Conservation (phyloP, 2,888 invertebrate genomes). For the Glaucopsyche alexis region DNA sequence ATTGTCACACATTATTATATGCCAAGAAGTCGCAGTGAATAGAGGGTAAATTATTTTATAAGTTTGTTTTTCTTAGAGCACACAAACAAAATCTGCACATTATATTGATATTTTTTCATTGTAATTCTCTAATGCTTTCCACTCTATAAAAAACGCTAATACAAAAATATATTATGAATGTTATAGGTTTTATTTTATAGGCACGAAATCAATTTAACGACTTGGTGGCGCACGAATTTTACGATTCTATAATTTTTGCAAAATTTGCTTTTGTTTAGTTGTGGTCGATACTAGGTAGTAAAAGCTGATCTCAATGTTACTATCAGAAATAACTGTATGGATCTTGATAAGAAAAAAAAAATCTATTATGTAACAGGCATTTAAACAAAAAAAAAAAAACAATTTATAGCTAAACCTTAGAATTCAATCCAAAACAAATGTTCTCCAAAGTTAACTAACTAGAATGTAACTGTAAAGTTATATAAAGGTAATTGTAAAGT, state of each 20-base stretch:
- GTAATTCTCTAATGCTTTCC: not conserved
- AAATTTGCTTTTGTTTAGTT: not conserved
- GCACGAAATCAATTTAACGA: not conserved
- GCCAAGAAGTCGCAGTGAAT: not conserved
- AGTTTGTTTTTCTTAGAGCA: not conserved
- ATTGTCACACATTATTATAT: not conserved
- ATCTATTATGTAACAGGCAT: not conserved
- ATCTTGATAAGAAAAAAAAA: not conserved
- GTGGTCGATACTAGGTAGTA: not conserved
- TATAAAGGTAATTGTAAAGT: not conserved
- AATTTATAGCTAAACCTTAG: not conserved
- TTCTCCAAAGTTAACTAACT: not conserved
- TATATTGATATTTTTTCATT: not conserved
- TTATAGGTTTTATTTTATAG: not conserved
- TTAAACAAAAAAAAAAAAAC: not conserved
- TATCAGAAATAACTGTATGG: not conserved
- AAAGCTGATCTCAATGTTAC: conserved; percentile 1
- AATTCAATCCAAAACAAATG: not conserved
- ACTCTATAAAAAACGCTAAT: not conserved
- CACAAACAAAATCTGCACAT: not conserved
- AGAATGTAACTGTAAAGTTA: not conserved
- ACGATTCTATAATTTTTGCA: not conserved
- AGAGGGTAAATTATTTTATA: not conserved
- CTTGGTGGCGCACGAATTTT: not conserved
- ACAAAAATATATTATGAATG: not conserved